phyloP scores from a whole-genome alignment of 2,797 vertebrate genomes.

The Sebastes variabilis region DNA sequence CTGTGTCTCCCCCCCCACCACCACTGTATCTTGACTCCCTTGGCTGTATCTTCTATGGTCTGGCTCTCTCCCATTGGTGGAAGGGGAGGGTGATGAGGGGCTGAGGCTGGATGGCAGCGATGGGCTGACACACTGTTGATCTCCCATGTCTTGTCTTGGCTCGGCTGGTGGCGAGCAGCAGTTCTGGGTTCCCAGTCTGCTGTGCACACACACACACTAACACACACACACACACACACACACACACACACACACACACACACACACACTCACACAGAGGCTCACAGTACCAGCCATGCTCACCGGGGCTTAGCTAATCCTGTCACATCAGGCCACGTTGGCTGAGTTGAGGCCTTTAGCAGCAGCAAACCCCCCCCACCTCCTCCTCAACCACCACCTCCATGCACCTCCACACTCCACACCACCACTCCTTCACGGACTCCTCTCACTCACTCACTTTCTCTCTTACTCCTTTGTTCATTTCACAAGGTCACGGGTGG shows the following conservation, averaged over 20 bases:
- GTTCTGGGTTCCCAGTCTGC: constrained; percentile 72
- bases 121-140: constrained; percentile 74
- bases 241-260: constrained; percentile 42
- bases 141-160: constrained; percentile 75
- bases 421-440: constrained; percentile 43
- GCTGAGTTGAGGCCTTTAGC: constrained; percentile 77
- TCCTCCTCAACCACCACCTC: constrained; percentile 28
- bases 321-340: constrained; percentile 83
- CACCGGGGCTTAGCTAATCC: constrained; percentile 85
- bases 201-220: constrained; percentile 51
- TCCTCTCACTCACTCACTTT: constrained; percentile 54
- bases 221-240: constrained; percentile 19
- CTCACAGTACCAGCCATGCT: constrained; percentile 80
- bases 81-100: constrained; percentile 50
- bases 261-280: constrained; percentile 23
- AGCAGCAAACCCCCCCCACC: constrained; percentile 17
- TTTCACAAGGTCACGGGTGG: constrained; percentile 72
- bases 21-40: constrained; percentile 57
- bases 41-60: constrained; percentile 58
- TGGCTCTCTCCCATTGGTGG: constrained; percentile 53
- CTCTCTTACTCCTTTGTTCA: constrained; percentile 56
- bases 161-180: constrained; percentile 80
- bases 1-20: constrained; percentile 43
- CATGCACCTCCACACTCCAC: constrained; percentile 53
- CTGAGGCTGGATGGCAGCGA: constrained; percentile 64